phyloP scores from a whole-genome alignment of 2,797 vertebrate genomes.

The Lithobates pipiens region DNA sequence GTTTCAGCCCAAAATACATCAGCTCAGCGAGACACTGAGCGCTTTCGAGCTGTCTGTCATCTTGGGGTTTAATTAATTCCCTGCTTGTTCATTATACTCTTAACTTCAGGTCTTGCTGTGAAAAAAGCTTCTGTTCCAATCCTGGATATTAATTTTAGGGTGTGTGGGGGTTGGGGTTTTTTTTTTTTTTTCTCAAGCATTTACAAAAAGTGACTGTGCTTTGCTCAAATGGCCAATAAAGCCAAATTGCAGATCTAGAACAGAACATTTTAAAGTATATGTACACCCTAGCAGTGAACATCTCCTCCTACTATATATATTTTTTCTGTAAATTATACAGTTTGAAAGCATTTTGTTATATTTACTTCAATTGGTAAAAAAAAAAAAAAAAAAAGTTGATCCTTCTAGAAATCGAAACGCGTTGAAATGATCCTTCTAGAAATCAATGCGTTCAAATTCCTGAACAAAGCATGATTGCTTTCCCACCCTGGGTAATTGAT shows the following conservation, averaged over 20 bases:
- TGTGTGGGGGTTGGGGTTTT: not conserved
- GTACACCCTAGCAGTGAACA: no score
- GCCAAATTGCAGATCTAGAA: not conserved
- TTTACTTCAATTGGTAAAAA: no score
- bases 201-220: not conserved
- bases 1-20: constrained; percentile 50
- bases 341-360: no score
- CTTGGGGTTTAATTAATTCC: constrained; percentile 15
- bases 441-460: no score
- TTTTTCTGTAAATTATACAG: no score
- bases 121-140: not conserved
- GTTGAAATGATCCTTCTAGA: no score
- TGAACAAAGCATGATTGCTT: no score
- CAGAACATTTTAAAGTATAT: no score
- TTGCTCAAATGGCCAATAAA: not conserved
- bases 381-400: no score
- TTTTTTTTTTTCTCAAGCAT: not conserved
- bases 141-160: not conserved
- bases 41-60: constrained; percentile 52
- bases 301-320: no score
- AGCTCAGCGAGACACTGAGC: not conserved
- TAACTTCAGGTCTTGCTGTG: not conserved
- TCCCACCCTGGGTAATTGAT: no score
- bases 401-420: no score
- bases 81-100: constrained; percentile 6